Evolutionary conservation across 2,113 vertebrate genomes (phyloP).

Genomic region (Pungitius pungitius): DNA sequence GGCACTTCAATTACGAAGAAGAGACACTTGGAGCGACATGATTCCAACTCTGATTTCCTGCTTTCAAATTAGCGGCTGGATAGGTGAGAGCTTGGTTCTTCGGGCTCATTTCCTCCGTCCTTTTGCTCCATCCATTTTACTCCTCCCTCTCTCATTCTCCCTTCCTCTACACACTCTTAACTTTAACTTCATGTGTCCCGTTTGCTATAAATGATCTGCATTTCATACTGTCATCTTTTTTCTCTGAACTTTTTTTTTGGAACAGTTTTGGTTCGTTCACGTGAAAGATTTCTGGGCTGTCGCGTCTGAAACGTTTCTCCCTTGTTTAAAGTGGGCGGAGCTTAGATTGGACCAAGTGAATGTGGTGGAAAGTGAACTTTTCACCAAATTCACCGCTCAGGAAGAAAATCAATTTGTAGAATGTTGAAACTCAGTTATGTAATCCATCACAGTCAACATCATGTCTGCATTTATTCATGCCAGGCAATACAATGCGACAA

Average conservation of each 20-base stretch:
- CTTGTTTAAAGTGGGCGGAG: background rate
- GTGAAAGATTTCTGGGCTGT: background rate
- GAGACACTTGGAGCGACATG: conserved; percentile 9
- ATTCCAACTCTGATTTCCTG: conserved; percentile 19
- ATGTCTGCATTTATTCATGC: background rate
- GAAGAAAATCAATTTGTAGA: conserved; percentile 1
- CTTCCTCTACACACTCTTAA: conserved; percentile 28
- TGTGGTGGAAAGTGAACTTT: no score
- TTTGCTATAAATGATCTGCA: background rate
- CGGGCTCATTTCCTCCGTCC: background rate
- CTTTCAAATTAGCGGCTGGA: conserved; percentile 20
- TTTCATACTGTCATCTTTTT: background rate
- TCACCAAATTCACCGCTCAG: background rate
- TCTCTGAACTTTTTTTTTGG: no score
- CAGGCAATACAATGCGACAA: background rate
- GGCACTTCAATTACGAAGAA: conserved; percentile 2
- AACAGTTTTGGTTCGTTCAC: background rate
- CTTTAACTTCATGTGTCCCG: conserved; percentile 29
- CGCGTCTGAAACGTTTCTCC: background rate
- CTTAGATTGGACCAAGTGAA: background rate
- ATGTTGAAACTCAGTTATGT: background rate
- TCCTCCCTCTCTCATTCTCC: background rate
- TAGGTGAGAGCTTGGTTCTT: conserved; percentile 15
- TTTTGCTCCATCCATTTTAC: conserved; percentile 6
- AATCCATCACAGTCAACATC: conserved; percentile 1